phyloP scores from a whole-genome alignment of 2,888 invertebrate species.

The Drosophila histrio region DNA sequence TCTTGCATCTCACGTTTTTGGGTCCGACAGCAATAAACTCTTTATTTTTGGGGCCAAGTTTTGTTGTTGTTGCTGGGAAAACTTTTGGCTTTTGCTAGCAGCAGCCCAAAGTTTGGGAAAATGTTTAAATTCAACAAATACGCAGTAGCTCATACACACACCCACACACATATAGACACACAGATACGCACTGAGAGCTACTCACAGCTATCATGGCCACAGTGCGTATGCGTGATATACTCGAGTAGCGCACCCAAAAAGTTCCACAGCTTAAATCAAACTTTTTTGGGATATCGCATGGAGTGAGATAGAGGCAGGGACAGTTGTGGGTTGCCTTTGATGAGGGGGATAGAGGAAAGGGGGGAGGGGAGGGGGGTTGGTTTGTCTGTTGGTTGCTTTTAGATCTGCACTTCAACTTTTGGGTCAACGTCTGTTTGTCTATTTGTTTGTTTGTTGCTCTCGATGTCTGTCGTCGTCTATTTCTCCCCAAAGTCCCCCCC shows the following conservation, averaged over 20 bases:
- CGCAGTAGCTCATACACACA: constrained; percentile 34
- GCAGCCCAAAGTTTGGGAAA: constrained; percentile 65
- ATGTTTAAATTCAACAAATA: constrained; percentile 77
- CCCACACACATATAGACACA: constrained; percentile 11
- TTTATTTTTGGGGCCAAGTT: constrained; percentile 62
- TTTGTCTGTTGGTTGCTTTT: constrained; percentile 57
- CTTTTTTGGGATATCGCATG: constrained; percentile 48
- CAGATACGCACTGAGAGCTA: constrained; percentile 28
- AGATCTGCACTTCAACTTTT: constrained; percentile 79
- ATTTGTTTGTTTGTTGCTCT: constrained; percentile 79
- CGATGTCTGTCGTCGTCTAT: constrained; percentile 56
- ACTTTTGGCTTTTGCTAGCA: constrained; percentile 76
- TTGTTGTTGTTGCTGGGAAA: constrained; percentile 57
- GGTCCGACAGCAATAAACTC: constrained; percentile 71
- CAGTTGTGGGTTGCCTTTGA: not conserved
- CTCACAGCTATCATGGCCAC: constrained; percentile 58
- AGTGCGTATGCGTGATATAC: constrained; percentile 79
- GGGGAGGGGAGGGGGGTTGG: constrained; percentile 2
- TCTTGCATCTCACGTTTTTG: constrained; percentile 10
- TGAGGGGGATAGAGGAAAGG: not conserved
- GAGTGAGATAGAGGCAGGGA: not conserved
- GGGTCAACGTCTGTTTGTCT: constrained; percentile 80
- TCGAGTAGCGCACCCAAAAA: constrained; percentile 67
- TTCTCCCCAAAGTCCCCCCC: not conserved
- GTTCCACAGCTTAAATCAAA: constrained; percentile 77